These are phyloP conservation scores for Creontiades dilutus DNA, from an alignment of 2,888 invertebrate genomes.

Conservation along the genomic window DNA sequence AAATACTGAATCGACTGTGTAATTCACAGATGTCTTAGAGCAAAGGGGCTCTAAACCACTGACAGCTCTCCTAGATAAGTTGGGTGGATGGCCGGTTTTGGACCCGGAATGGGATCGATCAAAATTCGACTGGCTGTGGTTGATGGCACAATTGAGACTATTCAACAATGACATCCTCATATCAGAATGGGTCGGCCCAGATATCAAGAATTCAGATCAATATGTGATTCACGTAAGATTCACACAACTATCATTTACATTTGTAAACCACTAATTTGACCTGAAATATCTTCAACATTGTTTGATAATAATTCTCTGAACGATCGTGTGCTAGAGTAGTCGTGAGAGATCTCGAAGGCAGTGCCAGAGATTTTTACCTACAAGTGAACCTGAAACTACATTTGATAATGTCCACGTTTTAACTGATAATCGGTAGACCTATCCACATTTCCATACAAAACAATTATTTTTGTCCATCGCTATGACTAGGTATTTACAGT, in stretches of 20 bases:
- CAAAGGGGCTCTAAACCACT: constrained; percentile 87
- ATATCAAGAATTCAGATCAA: constrained; percentile 94
- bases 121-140: constrained; percentile 86
- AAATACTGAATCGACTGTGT: not conserved
- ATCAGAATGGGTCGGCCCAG: constrained; percentile 93
- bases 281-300: too few relatives aligned
- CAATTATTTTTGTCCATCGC: too few relatives aligned
- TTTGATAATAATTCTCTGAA: too few relatives aligned
- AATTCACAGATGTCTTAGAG: constrained; percentile 82
- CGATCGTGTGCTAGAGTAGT: too few relatives aligned
- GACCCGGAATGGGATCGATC: constrained; percentile 83
- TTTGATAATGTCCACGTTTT: too few relatives aligned
- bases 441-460: too few relatives aligned
- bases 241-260: not conserved
- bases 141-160: constrained; percentile 86
- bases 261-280: not conserved
- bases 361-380: too few relatives aligned
- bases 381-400: too few relatives aligned
- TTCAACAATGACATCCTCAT: constrained; percentile 93
- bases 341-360: too few relatives aligned
- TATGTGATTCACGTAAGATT: constrained; percentile 87
- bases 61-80: constrained; percentile 83
- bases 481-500: too few relatives aligned
- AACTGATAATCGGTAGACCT: too few relatives aligned
- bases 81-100: constrained; percentile 95